Conservation (phyloP, 2,113 vertebrate species). For the Cyanistes caeruleus region DNA sequence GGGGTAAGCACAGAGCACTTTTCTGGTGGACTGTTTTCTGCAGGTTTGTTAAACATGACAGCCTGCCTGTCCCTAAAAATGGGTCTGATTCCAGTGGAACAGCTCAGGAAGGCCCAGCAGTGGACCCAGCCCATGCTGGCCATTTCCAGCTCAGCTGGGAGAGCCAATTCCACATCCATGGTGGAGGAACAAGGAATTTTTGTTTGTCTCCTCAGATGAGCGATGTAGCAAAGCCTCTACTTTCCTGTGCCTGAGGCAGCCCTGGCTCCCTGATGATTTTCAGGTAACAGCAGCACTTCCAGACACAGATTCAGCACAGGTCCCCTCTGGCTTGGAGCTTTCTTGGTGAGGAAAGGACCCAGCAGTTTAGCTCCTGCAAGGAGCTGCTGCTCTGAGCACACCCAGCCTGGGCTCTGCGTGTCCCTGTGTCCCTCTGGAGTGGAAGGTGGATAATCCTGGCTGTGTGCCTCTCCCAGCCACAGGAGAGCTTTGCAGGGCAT, state of each 20-base stretch:
- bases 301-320: background rate
- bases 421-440: background rate
- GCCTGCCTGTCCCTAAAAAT: background rate
- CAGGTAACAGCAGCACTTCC: background rate
- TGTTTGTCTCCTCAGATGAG: background rate
- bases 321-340: background rate
- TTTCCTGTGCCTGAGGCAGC: background rate
- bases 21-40: background rate
- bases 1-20: background rate
- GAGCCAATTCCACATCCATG: background rate
- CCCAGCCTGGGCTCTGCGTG: background rate
- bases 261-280: background rate
- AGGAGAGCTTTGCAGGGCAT: background rate
- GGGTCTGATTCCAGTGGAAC: background rate
- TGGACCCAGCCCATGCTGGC: background rate
- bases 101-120: background rate
- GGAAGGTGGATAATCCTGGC: background rate
- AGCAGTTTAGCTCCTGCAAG: background rate
- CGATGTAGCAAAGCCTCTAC: rapidly evolving
- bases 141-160: background rate
- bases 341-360: background rate
- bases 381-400: background rate
- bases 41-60: background rate
- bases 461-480: background rate
- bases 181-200: background rate